Conservation (phyloP, 2,113 vertebrate species). For the Antigone vipio region DNA sequence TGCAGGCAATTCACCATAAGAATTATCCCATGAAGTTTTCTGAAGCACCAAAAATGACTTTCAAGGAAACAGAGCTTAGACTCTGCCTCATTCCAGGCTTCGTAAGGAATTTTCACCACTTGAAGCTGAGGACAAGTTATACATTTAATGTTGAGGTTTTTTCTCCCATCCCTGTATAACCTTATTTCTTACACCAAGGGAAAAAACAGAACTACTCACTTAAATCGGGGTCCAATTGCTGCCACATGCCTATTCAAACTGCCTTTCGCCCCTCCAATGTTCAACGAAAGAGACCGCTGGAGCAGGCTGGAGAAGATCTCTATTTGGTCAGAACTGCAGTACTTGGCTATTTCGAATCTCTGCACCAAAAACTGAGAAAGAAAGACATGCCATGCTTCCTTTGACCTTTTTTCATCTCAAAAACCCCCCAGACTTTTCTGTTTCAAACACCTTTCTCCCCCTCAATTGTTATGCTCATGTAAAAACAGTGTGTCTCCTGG, state of each 20-base stretch:
- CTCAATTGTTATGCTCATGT: not conserved
- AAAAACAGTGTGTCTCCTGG: not conserved
- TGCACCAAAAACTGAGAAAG: constrained; percentile 88
- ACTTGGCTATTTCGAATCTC: constrained; percentile 96
- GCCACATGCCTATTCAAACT: constrained; percentile 91
- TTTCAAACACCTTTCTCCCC: not conserved
- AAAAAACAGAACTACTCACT: constrained; percentile 71
- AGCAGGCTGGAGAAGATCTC: constrained; percentile 93
- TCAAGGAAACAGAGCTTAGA: not conserved
- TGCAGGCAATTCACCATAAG: not conserved
- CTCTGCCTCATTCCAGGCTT: not conserved
- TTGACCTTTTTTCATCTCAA: not conserved
- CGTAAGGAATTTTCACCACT: not conserved
- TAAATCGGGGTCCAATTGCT: constrained; percentile 92
- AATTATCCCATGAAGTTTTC: not conserved
- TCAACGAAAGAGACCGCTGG: constrained; percentile 89
- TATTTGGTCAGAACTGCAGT: constrained; percentile 96
- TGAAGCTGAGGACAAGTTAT: not conserved
- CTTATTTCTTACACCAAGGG: not conserved
- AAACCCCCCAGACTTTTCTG: not conserved
- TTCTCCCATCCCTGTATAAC: not conserved
- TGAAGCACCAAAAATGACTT: not conserved
- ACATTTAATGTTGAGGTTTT: not conserved
- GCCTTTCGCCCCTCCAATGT: constrained; percentile 87
- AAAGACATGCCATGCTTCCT: not conserved